Evolutionary conservation across 2,113 vertebrate species (phyloP).

Genomic region (Macquaria ambigua): DNA sequence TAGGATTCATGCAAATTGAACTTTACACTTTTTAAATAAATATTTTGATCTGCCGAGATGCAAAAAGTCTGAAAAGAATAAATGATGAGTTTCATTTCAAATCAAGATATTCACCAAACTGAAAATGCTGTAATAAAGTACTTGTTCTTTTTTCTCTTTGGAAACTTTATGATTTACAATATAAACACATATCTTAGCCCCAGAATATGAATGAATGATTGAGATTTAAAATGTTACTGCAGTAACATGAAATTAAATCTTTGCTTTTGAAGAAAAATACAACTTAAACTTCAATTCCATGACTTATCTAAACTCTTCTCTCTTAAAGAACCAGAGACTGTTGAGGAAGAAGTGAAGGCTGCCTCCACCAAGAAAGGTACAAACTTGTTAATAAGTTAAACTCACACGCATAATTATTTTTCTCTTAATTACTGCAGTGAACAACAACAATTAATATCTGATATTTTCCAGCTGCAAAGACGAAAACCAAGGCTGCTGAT

Average conservation of each 20-base stretch:
- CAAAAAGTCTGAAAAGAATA: too few relatives aligned
- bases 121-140: neutral
- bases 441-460: conserved; percentile 5
- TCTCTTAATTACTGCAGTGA: neutral
- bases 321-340: conserved; percentile 56
- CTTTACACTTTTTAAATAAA: neutral
- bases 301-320: conserved; percentile 2
- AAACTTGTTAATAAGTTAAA: neutral
- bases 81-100: too few relatives aligned
- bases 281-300: too few relatives aligned
- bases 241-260: neutral
- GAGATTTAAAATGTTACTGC: neutral
- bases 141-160: neutral
- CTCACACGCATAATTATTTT: neutral
- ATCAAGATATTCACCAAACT: too few relatives aligned
- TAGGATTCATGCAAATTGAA: neutral
- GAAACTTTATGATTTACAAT: neutral
- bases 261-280: neutral
- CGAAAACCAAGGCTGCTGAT: conserved; percentile 50
- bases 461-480: conserved; percentile 59
- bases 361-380: conserved; percentile 71
- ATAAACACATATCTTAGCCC: neutral
- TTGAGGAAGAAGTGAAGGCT: conserved; percentile 53
- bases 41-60: too few relatives aligned
- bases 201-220: neutral